phyloP scores from a whole-genome alignment of 2,113 vertebrate genomes.

The Stegastes partitus region DNA sequence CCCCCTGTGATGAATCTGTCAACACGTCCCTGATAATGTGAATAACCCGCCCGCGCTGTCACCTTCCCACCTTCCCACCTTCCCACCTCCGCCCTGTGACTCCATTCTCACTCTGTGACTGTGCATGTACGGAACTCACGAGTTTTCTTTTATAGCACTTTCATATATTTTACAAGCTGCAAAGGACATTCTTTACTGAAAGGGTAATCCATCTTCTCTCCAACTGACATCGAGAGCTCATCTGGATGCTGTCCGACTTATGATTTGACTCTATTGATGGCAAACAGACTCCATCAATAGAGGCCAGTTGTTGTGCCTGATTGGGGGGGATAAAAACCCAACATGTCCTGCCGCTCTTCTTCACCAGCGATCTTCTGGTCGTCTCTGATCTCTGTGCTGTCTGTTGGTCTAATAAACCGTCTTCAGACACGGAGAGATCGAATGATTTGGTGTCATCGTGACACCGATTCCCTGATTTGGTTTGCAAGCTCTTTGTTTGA shows the following conservation, averaged over 20 bases:
- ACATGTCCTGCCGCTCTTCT: conserved; percentile 9
- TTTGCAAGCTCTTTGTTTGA: conserved; percentile 46
- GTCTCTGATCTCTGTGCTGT: conserved; percentile 44
- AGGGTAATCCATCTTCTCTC: conserved; percentile 83
- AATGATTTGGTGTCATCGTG: conserved; percentile 29
- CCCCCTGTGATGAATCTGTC: conserved; percentile 39
- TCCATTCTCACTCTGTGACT: conserved; percentile 45
- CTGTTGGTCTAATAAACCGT: conserved; percentile 19
- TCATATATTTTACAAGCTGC: conserved; percentile 87
- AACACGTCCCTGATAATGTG: conserved; percentile 41
- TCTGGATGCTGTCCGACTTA: conserved; percentile 64
- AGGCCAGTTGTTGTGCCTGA: conserved; percentile 56
- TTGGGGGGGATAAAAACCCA: conserved; percentile 21
- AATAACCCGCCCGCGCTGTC: conserved; percentile 39
- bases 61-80: conserved; percentile 40
- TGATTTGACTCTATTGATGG: conserved; percentile 67
- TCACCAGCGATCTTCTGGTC: not conserved
- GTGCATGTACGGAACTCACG: conserved; percentile 54
- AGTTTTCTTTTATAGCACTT: conserved; percentile 74
- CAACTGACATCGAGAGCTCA: conserved; percentile 41
- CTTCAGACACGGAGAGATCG: conserved; percentile 58
- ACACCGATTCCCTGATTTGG: conserved; percentile 32
- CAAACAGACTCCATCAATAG: conserved; percentile 51
- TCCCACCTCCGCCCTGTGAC: conserved; percentile 38
- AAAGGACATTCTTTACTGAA: conserved; percentile 89